phyloP scores from a whole-genome alignment of 2,797 vertebrate genomes.

The Pangasius macronema region DNA sequence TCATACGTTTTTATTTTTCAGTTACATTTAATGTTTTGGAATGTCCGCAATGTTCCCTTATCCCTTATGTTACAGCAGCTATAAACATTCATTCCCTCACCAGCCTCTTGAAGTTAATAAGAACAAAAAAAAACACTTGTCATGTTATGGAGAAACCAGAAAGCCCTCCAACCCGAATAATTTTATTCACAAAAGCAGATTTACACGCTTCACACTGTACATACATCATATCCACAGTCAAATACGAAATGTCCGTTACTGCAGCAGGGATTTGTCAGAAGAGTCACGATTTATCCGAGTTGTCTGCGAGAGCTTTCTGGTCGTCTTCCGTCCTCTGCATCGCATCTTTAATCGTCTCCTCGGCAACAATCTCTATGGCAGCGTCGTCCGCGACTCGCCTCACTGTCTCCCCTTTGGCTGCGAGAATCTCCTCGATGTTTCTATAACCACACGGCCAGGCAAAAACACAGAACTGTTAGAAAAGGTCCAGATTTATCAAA shows the following conservation, averaged over 20 bases:
- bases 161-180: too few relatives aligned
- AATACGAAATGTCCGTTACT: not conserved
- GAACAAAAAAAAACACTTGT: not conserved
- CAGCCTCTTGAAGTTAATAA: not conserved
- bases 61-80: not conserved
- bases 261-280: not conserved
- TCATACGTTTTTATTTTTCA: not conserved
- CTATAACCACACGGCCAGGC: conserved; percentile 63
- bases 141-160: not conserved
- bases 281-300: conserved; percentile 59
- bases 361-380: conserved; percentile 79
- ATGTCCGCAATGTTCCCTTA: not conserved
- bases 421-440: conserved; percentile 96
- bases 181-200: not conserved
- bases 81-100: not conserved
- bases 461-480: not conserved
- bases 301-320: conserved; percentile 34
- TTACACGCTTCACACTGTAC: not conserved
- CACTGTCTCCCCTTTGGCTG: conserved; percentile 88
- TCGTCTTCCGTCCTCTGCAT: conserved; percentile 38
- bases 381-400: conserved; percentile 73
- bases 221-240: not conserved
- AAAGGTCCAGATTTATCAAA: not conserved
- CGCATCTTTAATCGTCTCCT: conserved; percentile 62
- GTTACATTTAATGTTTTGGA: not conserved